Base-by-base conservation (phyloP, 2,113 vertebrate species). In the Herpailurus yagouaroundi region DNA sequence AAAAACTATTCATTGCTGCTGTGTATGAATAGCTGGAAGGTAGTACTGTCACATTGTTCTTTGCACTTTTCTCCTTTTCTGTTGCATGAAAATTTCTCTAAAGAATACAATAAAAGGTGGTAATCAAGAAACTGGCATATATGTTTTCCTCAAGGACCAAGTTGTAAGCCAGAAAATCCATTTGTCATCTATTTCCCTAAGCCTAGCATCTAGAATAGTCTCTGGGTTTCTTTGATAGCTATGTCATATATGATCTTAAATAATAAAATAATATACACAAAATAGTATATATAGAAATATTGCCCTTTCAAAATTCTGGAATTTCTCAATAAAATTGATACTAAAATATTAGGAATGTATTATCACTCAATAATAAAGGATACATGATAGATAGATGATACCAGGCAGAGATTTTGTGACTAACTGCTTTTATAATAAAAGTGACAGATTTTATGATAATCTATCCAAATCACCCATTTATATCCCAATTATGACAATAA, bases 401-500 rank as follows among this genome's bases (percentile, higher is more conserved):
- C 7, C 48, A 41, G n/a, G 21, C 33, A 93, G 16, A 92, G 50
- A 60, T n/a, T 88, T 92, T 91, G 29, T 81, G 27, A 38, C 41
- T 93, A 92, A 88, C 25, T 74, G 12, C 8, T 92, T 73, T 86
- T 77, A 79, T 55, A 79, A 64, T 84, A 82, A 79, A 93, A 64
- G 5, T 69, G 69, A 64, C 19, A 89, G 16, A 1, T 74, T 74
- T 88, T 80, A 80, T 36, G 14, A 73, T 36, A 86, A 86, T 64
- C 18, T 88, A 83, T 31, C 1, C 31, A 92, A 88, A 87, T 77
- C 1, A 19, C 68, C 1, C 33, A 66, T 38, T 21, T 8, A 23
- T 89, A 14, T n/a, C 11, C 84, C 18, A 86, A 29, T 66, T 91
- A 52, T 81, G 41, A 94, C n/a, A 96, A 50, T 50, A 88, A 88